phyloP scores from a whole-genome alignment of 37 sponge, comb jelly and placozoan genomes.

The Aphrocallistes beatrix region DNA sequence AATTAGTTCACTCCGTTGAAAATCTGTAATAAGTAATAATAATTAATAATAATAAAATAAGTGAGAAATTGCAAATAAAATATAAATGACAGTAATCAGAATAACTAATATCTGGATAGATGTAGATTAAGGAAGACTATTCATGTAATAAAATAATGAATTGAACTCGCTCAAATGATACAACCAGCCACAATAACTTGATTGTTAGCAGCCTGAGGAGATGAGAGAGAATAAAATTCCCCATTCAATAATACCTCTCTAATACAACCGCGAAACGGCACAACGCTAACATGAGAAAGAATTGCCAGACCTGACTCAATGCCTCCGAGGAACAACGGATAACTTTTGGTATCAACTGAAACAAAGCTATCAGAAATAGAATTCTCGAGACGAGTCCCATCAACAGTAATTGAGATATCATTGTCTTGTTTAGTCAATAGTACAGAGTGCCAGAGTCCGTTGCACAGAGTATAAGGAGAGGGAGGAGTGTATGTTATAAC shows the following conservation, averaged over 20 bases:
- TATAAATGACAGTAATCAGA: no score
- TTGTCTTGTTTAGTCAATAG: neutral
- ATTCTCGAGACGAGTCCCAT: neutral
- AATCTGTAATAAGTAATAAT: no score
- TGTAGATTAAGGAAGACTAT: no score
- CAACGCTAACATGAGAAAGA: neutral
- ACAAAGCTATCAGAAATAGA: neutral
- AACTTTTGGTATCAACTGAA: neutral
- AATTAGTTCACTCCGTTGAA: no score
- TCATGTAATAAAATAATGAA: no score
- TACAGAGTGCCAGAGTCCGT: conserved; percentile 1
- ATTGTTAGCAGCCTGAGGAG: neutral
- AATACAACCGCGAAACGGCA: neutral
- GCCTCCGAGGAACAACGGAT: neutral
- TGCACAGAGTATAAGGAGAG: neutral
- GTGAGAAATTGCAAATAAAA: no score
- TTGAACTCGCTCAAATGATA: conserved; percentile 2
- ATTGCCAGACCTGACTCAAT: neutral
- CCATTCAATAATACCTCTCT: neutral
- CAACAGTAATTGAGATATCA: neutral
- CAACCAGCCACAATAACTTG: neutral
- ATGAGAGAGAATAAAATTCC: neutral
- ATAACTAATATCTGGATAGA: no score
- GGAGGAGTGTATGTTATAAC: neutral
- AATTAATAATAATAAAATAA: no score